Evolutionary conservation across 2,113 vertebrate genomes (phyloP).

Genomic region (Cygnus buccinator): DNA sequence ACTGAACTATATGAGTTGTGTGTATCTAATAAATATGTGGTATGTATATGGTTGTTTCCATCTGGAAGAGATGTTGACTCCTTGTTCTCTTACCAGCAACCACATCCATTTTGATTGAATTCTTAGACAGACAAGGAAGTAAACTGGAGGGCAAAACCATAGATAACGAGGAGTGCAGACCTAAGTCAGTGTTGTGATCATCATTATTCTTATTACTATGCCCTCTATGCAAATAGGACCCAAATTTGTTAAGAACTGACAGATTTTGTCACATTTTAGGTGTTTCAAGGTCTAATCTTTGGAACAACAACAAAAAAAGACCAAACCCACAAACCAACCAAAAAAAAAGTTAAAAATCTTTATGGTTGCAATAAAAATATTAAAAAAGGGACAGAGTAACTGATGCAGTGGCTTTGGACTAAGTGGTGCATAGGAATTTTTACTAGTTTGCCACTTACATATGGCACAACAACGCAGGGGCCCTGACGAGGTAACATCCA

Average conservation of each 20-base stretch:
- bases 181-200: background rate
- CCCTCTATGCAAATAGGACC: background rate
- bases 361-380: background rate
- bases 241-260: background rate
- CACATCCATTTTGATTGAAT: background rate
- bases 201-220: background rate
- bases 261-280: background rate
- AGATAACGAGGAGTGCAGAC: background rate
- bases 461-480: accelerated
- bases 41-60: background rate
- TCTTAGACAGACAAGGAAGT: background rate
- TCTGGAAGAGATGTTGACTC: background rate
- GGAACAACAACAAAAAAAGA: background rate
- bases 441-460: background rate
- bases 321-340: background rate
- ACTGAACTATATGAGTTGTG: background rate
- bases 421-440: background rate
- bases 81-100: background rate
- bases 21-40: background rate
- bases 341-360: background rate
- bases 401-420: background rate
- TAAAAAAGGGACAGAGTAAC: background rate
- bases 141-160: background rate
- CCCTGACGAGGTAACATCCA: background rate
- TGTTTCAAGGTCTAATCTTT: background rate